A percentile compares a stretch with the other conserved stretches of the same genome.
Conservation (phyloP, 1,140 invertebrate genomes). For the Melipona quadrifasciata region DNA sequence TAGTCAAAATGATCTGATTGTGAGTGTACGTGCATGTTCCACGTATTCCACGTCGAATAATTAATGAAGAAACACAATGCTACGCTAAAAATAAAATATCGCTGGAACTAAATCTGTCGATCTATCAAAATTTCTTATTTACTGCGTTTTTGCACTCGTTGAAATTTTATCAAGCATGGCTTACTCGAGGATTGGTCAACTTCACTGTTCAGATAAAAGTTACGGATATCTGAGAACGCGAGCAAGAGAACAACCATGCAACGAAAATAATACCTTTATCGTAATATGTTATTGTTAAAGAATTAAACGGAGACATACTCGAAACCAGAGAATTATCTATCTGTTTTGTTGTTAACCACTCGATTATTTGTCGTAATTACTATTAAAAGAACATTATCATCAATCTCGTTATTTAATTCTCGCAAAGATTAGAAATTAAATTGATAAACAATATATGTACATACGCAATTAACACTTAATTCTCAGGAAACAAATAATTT, state of each 20-base stretch:
- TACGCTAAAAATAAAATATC: conserved; percentile 20
- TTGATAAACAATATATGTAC: no score
- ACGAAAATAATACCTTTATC: neutral
- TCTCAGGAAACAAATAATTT: no score
- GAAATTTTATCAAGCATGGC: conserved; percentile 13
- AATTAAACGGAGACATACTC: neutral
- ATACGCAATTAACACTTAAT: no score
- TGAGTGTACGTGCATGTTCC: neutral
- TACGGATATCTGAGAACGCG: neutral
- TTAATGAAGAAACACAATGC: neutral
- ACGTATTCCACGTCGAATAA: neutral
- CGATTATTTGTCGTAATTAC: neutral
- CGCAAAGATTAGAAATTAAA: no score
- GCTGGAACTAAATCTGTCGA: conserved; percentile 20
- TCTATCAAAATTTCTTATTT: conserved; percentile 19
- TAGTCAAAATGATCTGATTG: neutral
- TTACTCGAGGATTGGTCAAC: neutral
- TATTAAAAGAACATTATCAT: no score
- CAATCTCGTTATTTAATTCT: no score
- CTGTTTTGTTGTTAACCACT: neutral
- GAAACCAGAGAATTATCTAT: neutral
- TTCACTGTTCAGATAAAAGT: neutral
- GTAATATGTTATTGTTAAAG: conserved; percentile 1
- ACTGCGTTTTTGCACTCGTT: neutral
- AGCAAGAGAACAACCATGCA: neutral